These are phyloP conservation scores for Acropora yongei DNA, from an alignment of 64 coral and sea anemone species.

Conservation along the genomic window DNA sequence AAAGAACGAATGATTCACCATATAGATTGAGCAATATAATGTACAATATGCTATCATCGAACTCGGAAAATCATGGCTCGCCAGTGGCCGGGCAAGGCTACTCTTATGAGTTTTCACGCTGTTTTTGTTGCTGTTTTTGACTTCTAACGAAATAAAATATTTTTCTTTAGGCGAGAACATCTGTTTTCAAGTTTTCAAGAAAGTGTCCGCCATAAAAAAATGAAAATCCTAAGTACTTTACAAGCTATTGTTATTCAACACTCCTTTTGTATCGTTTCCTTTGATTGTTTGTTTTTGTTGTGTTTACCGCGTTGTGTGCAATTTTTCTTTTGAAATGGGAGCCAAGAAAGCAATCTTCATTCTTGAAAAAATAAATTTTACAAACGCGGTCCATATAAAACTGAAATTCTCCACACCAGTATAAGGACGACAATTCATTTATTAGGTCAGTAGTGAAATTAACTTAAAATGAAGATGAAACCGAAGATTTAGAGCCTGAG, in stretches of 20 bases:
- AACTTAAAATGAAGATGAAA: background rate
- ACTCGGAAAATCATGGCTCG: background rate
- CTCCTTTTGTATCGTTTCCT: background rate
- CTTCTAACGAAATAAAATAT: background rate
- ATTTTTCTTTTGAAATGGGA: background rate
- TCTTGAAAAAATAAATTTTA: conserved; percentile 23
- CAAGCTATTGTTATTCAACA: background rate
- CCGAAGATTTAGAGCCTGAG: no score
- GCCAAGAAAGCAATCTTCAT: background rate
- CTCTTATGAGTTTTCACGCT: no score
- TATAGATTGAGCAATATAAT: background rate
- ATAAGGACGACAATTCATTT: background rate
- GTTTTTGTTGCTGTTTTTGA: background rate
- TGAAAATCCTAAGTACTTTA: conserved; percentile 10
- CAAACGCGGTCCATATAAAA: background rate
- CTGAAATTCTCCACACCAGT: background rate
- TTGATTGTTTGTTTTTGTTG: conserved; percentile 12
- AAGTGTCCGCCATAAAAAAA: conserved; percentile 12
- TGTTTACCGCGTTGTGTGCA: background rate
- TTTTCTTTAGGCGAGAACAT: conserved; percentile 14
- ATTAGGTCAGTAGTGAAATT: background rate
- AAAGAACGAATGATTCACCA: background rate
- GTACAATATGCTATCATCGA: no score
- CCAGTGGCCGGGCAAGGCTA: background rate
- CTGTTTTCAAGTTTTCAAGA: background rate